Evolutionary conservation across 2,113 vertebrate genomes (phyloP).

Genomic region (Athene cunicularia): DNA sequence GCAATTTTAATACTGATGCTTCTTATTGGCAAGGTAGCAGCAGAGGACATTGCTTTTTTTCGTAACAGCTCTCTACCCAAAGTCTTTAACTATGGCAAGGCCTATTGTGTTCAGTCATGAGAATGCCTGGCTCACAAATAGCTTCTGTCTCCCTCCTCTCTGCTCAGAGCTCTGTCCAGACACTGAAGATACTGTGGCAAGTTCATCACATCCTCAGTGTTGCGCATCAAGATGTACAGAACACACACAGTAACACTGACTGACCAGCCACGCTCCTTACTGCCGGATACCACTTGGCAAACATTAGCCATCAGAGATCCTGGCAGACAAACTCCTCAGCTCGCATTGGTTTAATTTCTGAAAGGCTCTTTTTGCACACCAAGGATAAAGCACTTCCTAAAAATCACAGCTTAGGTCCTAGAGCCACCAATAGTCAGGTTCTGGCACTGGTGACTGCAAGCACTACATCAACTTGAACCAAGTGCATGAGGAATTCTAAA

Average conservation of each 20-base stretch:
- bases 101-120: neutral
- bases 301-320: accelerated
- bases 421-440: neutral
- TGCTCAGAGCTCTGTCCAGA: neutral
- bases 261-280: accelerated
- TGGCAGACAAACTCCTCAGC: neutral
- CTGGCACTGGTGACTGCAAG: neutral
- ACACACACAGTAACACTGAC: neutral
- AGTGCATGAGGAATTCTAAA: neutral
- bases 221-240: accelerated
- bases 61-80: neutral
- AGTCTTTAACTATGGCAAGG: neutral
- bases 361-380: neutral
- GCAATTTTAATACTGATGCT: neutral
- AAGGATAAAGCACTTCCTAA: neutral
- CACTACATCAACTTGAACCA: neutral
- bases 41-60: neutral
- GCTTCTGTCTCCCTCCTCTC: neutral
- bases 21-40: neutral
- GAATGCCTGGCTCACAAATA: neutral
- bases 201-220: accelerated
- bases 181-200: neutral
- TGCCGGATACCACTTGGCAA: neutral
- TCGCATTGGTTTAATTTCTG: accelerated
- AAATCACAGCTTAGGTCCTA: neutral